Conservation (phyloP, 1,140 invertebrate genomes). For the Scaptodrosophila lebanonensis region DNA sequence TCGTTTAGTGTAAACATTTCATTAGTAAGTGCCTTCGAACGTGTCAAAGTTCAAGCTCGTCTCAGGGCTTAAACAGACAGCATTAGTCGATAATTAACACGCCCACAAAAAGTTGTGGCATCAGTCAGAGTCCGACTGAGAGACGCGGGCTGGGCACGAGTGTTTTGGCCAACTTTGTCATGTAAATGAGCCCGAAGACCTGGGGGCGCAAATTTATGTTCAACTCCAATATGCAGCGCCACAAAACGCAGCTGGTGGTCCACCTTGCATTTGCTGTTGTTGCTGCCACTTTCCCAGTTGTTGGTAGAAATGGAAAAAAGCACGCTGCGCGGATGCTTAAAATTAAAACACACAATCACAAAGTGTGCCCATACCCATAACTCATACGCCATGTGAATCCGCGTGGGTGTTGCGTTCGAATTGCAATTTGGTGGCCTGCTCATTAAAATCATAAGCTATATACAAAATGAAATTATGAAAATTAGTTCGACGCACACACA, state of each 20-base stretch:
- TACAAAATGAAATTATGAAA: conserved; percentile 46
- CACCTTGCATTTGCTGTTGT: conserved; percentile 4
- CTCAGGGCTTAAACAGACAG: conserved; percentile 43
- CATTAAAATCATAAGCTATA: conserved; percentile 20
- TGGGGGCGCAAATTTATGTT: conserved; percentile 51
- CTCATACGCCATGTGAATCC: conserved; percentile 39
- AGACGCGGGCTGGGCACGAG: conserved; percentile 7
- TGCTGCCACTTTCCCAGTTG: conserved; percentile 23
- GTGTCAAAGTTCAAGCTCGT: conserved; percentile 53
- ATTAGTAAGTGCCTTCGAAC: too few species aligned
- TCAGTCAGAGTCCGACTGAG: background rate
- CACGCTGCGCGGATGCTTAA: conserved; percentile 39
- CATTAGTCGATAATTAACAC: conserved; percentile 73
- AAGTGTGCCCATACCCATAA: conserved; percentile 31
- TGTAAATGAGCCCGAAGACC: conserved; percentile 61
- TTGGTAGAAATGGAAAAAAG: conserved; percentile 40
- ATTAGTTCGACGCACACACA: conserved; percentile 27
- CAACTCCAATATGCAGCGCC: conserved; percentile 34
- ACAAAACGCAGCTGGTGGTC: conserved; percentile 52
- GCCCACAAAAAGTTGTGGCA: conserved; percentile 37
- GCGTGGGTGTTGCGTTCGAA: conserved; percentile 7
- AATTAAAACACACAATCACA: background rate
- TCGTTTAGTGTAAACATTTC: too few species aligned
- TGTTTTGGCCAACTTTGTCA: conserved; percentile 70
- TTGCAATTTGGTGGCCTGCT: conserved; percentile 14